phyloP scores from a whole-genome alignment of 2,797 vertebrate genomes.

The Odontamblyopus lacepedii region DNA sequence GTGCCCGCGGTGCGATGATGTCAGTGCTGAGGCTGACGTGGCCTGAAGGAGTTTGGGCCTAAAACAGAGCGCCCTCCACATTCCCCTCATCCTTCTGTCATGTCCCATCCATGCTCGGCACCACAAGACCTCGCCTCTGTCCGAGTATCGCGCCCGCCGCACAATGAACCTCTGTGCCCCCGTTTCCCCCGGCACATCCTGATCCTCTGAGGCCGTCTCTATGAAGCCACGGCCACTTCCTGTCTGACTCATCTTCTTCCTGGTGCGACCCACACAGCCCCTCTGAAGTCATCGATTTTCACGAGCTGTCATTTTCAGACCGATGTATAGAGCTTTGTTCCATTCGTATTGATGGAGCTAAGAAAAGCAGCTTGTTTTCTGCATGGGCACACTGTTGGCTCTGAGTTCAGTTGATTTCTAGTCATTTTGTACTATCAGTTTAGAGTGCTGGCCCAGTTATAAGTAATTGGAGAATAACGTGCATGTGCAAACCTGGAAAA shows the following conservation, averaged over 20 bases:
- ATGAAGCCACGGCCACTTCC: slow-evolving; percentile 59
- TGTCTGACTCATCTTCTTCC: slow-evolving; percentile 71
- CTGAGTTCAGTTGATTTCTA: neutral
- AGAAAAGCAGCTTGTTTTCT: slow-evolving; percentile 52
- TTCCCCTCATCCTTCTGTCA: slow-evolving; percentile 55
- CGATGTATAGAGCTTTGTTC: slow-evolving; percentile 62
- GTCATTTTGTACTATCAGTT: too few species aligned
- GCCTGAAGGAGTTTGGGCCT: slow-evolving; percentile 61
- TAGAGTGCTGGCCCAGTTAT: too few species aligned
- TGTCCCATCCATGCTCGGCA: slow-evolving; percentile 51
- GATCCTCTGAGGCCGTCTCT: slow-evolving; percentile 53
- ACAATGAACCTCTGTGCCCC: slow-evolving; percentile 67
- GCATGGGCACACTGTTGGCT: slow-evolving; percentile 45
- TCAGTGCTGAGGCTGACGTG: slow-evolving; percentile 46
- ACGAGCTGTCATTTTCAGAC: slow-evolving; percentile 28
- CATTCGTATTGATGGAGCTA: slow-evolving; percentile 45
- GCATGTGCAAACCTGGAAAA: too few species aligned
- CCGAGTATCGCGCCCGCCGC: slow-evolving; percentile 45
- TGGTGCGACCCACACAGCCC: slow-evolving; percentile 54
- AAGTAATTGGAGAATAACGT: too few species aligned
- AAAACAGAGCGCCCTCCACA: slow-evolving; percentile 63
- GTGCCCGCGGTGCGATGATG: slow-evolving; percentile 47
- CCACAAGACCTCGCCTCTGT: slow-evolving; percentile 63
- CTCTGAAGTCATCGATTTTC: slow-evolving; percentile 62
- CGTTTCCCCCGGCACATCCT: slow-evolving; percentile 51